These are phyloP conservation scores for Tolypeutes matacus DNA, from an alignment of 2,797 vertebrate species.

Conservation along the genomic window DNA sequence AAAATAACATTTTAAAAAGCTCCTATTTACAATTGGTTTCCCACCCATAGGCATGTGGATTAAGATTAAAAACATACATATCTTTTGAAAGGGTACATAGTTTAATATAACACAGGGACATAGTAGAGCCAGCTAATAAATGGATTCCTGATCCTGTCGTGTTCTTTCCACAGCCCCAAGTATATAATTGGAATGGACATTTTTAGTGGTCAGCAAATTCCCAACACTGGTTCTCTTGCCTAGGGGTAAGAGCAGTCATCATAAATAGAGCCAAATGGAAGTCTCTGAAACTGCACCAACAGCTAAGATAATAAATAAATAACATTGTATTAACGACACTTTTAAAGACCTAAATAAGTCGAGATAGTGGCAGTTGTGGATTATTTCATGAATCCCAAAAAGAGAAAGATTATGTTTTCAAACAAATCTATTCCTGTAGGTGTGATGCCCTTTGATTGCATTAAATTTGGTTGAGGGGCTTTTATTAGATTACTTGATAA, in stretches of 20 bases:
- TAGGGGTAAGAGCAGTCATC: not conserved
- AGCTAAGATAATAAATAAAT: not conserved
- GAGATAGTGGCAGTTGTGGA: not conserved
- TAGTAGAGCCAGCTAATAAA: not conserved
- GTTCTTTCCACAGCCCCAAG: not conserved
- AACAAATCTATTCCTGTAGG: no score
- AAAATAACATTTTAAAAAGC: no score
- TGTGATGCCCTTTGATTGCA: no score
- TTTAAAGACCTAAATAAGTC: not conserved
- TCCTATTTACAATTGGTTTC: no score
- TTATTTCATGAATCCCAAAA: no score
- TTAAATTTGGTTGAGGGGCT: no score
- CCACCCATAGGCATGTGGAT: no score
- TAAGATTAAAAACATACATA: no score
- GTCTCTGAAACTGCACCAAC: not conserved
- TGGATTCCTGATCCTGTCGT: not conserved
- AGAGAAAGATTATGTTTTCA: no score
- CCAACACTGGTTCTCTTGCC: not conserved
- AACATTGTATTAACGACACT: not conserved
- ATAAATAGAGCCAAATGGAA: not conserved
- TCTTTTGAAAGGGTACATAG: no score
- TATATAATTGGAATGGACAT: not conserved
- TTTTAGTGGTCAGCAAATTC: not conserved
- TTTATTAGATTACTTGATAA: no score
- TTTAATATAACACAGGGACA: not conserved